Evolutionary conservation across 1,140 invertebrate species (phyloP).

Genomic region (Muscidifurax raptorellus): DNA sequence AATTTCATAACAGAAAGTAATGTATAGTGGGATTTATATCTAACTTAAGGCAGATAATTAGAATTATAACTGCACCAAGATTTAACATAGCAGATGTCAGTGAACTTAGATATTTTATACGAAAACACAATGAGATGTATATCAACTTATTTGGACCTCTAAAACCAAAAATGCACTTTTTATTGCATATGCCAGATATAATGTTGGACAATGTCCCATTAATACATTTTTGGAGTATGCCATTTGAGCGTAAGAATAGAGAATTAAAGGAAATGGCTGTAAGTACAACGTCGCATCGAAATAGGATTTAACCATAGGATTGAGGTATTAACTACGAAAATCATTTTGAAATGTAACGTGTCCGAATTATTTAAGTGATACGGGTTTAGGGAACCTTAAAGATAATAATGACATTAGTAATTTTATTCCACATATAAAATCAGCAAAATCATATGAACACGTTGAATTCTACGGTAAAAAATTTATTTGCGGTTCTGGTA

Average conservation of each 20-base stretch:
- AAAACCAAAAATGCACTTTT: slow-evolving; percentile 52
- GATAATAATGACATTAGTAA: neutral
- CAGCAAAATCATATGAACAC: neutral
- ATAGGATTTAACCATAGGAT: neutral
- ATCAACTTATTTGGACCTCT: slow-evolving; percentile 20
- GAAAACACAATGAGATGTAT: neutral
- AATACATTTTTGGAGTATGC: neutral
- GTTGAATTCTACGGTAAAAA: neutral
- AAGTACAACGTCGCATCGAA: neutral
- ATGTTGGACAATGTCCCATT: neutral
- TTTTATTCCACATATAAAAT: neutral
- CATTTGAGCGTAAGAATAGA: neutral
- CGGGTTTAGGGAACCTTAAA: neutral
- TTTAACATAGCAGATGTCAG: neutral
- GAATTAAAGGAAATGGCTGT: neutral
- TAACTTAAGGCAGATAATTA: slow-evolving; percentile 25
- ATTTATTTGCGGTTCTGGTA: neutral
- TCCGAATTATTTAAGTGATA: neutral
- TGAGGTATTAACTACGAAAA: neutral
- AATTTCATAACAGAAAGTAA: too few species aligned
- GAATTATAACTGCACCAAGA: slow-evolving; percentile 37
- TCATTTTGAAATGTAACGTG: neutral
- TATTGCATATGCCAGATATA: slow-evolving; percentile 36
- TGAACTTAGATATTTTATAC: neutral
- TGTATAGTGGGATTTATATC: too few species aligned